phyloP scores from a whole-genome alignment of 2,797 vertebrate species.

The Liasis olivaceus region DNA sequence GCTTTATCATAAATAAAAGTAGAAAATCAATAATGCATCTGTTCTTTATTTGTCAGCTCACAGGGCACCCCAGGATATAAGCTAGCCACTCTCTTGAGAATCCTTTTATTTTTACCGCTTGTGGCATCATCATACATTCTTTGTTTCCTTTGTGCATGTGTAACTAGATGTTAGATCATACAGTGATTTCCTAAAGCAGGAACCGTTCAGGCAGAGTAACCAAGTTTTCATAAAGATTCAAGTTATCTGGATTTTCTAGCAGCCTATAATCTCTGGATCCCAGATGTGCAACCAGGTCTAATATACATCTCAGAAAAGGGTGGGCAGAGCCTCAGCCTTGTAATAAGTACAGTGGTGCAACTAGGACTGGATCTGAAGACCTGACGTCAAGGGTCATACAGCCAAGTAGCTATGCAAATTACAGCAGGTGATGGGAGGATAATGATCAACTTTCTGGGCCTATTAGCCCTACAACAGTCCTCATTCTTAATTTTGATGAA shows the following conservation, averaged over 20 bases:
- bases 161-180: not conserved
- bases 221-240: not conserved
- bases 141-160: not conserved
- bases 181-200: not conserved
- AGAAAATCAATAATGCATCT: not conserved
- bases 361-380: not conserved
- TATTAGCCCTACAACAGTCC: not conserved
- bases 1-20: not conserved
- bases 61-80: not conserved
- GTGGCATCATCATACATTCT: not conserved
- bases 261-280: not conserved
- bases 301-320: not conserved
- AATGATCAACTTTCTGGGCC: not conserved
- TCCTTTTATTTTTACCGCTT: not conserved
- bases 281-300: not conserved
- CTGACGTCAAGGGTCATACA: not conserved
- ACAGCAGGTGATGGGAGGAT: not conserved
- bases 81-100: not conserved
- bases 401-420: not conserved
- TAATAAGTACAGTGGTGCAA: not conserved
- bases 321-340: not conserved
- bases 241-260: not conserved
- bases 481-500: not conserved
- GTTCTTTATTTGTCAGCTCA: constrained; percentile 5
- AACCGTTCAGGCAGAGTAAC: not conserved